These are phyloP conservation scores for Siphamia tubifer DNA, from an alignment of 2,113 vertebrate species.

Conservation along the genomic window DNA sequence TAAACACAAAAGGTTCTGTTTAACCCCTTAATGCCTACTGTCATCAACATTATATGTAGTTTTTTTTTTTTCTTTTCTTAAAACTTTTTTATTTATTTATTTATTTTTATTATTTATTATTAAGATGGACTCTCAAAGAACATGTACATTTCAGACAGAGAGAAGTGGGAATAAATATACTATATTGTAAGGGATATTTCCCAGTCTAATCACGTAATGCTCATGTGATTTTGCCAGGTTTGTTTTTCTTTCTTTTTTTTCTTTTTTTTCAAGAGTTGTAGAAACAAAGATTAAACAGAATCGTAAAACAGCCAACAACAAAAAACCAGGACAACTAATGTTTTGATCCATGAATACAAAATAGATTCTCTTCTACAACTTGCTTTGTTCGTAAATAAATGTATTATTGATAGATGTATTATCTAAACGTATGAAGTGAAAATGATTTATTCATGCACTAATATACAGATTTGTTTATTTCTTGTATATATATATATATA, in stretches of 20 bases:
- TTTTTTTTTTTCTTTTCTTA: no score
- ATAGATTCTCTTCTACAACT: background rate
- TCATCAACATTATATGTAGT: no score
- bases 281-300: slow-evolving; percentile 48
- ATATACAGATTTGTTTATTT: background rate
- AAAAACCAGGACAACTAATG: background rate
- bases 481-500: background rate
- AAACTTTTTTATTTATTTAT: no score
- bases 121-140: no score
- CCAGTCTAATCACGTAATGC: no score
- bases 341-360: slow-evolving; percentile 7
- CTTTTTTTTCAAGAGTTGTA: background rate
- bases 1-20: no score
- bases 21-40: no score
- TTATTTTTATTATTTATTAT: no score
- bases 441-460: background rate
- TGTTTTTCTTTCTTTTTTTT: background rate
- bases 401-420: no score
- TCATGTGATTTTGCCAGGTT: background rate
- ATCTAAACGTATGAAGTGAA: background rate
- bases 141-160: no score
- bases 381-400: background rate
- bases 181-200: no score
- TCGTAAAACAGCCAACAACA: slow-evolving; percentile 1
- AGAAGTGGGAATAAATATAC: no score